A percentile compares a stretch with the other conserved stretches of the same genome.
Evolutionary conservation across 2,888 invertebrate species (phyloP).

Genomic region (Clistopyga incitator): DNA sequence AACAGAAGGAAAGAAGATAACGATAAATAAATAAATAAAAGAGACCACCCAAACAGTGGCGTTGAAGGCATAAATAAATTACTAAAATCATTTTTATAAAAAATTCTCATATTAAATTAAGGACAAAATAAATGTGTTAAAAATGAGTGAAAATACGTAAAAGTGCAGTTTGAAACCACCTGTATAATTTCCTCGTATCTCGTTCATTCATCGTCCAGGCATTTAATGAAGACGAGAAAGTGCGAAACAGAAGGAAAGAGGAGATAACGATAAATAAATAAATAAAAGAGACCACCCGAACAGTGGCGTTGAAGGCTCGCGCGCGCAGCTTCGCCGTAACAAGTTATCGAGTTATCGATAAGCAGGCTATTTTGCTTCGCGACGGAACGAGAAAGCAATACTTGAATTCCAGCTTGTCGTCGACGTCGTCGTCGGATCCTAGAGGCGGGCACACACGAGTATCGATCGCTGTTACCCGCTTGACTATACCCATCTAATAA

Average conservation of each 20-base stretch:
- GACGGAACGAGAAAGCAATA: slow-evolving; percentile 8
- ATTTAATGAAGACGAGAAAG: slow-evolving; percentile 9
- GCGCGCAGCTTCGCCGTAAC: slow-evolving; percentile 49
- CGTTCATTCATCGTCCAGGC: slow-evolving; percentile 11
- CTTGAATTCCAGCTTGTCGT: slow-evolving; percentile 18
- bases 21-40: background rate
- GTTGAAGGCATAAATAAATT: too few species aligned
- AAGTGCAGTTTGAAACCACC: too few species aligned
- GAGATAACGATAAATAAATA: background rate
- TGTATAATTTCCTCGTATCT: background rate
- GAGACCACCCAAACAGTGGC: slow-evolving; percentile 45
- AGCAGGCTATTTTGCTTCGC: slow-evolving; percentile 35
- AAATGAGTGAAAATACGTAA: too few species aligned
- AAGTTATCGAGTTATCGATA: slow-evolving; percentile 63
- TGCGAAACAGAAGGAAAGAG: slow-evolving; percentile 8
- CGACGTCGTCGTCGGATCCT: slow-evolving; percentile 56
- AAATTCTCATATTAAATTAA: too few species aligned
- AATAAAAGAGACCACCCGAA: slow-evolving; percentile 36
- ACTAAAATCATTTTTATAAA: too few species aligned
- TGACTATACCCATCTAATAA: slow-evolving; percentile 31
- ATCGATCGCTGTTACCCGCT: slow-evolving; percentile 6
- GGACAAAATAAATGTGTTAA: too few species aligned
- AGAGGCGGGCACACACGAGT: slow-evolving; percentile 47
- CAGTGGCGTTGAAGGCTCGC: slow-evolving; percentile 36
- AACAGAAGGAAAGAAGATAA: slow-evolving; percentile 2